A percentile compares a stretch with the other conserved stretches of the same genome.
Conservation (phyloP, 2,888 invertebrate genomes). For the Saturnia japonica region DNA sequence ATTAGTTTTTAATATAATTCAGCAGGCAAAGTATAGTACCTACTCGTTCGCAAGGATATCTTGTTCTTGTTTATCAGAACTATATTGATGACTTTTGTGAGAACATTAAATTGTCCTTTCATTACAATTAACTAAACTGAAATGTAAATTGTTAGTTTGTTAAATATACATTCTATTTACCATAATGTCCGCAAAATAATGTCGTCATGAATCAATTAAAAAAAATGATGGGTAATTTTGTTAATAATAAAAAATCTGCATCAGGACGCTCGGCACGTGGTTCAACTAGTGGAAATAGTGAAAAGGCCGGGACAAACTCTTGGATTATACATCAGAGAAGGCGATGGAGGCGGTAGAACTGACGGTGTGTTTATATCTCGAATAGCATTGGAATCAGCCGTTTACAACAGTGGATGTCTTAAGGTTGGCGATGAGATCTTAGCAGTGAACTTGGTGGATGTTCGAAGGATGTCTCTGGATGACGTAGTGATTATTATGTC, state of each 20-base stretch:
- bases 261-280: conserved; percentile 88
- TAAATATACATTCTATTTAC: too few relatives aligned
- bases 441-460: conserved; percentile 98
- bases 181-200: too few relatives aligned
- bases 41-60: too few relatives aligned
- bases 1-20: too few relatives aligned
- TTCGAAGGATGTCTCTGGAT: conserved; percentile 98
- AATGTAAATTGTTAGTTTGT: too few relatives aligned
- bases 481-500: conserved; percentile 99
- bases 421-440: conserved; percentile 99
- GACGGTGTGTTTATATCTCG: conserved; percentile 99
- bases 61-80: too few relatives aligned
- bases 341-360: conserved; percentile 97
- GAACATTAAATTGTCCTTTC: too few relatives aligned
- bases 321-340: conserved; percentile 98
- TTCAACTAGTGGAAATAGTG: conserved; percentile 98
- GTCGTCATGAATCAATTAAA: too few relatives aligned
- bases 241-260: background rate
- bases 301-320: conserved; percentile 99
- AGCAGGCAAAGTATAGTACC: too few relatives aligned
- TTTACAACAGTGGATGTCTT: conserved; percentile 98
- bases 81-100: too few relatives aligned
- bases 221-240: background rate
- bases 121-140: too few relatives aligned
- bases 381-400: conserved; percentile 95